Conservation (phyloP, 2,797 vertebrate species). For the Phataginus tetradactyla region DNA sequence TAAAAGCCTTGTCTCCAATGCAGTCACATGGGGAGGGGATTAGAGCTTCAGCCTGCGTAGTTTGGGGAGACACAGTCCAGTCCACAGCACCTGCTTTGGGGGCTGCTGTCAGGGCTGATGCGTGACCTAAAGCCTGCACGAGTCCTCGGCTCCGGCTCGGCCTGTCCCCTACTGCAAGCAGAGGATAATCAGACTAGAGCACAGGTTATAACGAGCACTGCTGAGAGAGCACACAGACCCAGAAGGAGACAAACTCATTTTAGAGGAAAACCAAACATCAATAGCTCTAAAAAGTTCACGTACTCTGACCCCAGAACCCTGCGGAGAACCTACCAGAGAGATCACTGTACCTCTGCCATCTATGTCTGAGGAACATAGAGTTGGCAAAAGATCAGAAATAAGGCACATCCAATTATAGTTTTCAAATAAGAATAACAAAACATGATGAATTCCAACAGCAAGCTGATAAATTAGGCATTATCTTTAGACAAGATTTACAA, state of each 20-base stretch:
- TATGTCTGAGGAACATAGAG: not conserved
- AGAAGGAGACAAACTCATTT: not conserved
- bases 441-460: not conserved
- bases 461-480: not conserved
- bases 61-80: not conserved
- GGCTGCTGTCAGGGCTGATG: not conserved
- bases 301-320: not conserved
- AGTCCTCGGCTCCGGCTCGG: not conserved
- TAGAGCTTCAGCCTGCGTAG: not conserved
- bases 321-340: not conserved
- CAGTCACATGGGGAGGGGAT: not conserved
- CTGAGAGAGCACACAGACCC: not conserved
- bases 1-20: not conserved
- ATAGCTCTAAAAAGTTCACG: not conserved
- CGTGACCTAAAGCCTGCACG: not conserved
- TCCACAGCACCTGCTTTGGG: not conserved
- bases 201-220: not conserved
- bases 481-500: not conserved
- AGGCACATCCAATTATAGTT: not conserved
- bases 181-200: not conserved
- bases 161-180: not conserved
- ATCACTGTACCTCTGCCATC: not conserved
- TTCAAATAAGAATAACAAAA: not conserved
- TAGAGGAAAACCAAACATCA: not conserved
- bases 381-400: not conserved